Evolutionary conservation across 2,113 vertebrate genomes (phyloP).

Genomic region (Varanus komodoensis): DNA sequence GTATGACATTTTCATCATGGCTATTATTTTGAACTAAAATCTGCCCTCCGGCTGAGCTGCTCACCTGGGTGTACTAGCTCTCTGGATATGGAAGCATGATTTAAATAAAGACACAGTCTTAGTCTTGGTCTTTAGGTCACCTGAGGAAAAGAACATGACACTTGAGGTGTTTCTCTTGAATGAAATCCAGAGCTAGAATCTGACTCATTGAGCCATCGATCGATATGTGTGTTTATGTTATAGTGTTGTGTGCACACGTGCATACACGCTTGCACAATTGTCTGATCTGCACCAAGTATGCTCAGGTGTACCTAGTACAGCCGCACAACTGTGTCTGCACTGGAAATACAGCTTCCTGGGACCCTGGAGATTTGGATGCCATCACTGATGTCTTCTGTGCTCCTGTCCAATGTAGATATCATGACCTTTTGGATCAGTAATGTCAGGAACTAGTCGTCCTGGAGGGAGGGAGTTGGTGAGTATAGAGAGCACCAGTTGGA

Average conservation of each 20-base stretch:
- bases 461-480: background rate
- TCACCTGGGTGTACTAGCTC: background rate
- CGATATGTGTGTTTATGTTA: background rate
- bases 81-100: constrained; percentile 34
- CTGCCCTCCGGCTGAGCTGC: background rate
- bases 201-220: background rate
- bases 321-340: background rate
- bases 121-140: background rate
- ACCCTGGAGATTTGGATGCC: background rate
- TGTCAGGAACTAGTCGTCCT: background rate
- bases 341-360: background rate
- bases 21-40: constrained; percentile 10
- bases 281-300: background rate
- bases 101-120: background rate
- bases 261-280: background rate
- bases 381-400: background rate
- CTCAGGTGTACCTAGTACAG: constrained; percentile 6
- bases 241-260: background rate
- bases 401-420: background rate
- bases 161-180: constrained; percentile 38
- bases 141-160: constrained; percentile 33
- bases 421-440: constrained; percentile 31
- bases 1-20: constrained; percentile 42
- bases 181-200: background rate
- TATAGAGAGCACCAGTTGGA: background rate